Percentiles rank a stretch among this genome's conserved stretches.
Conservation (phyloP, 2,888 invertebrate genomes). For the Heliothis peltigera region DNA sequence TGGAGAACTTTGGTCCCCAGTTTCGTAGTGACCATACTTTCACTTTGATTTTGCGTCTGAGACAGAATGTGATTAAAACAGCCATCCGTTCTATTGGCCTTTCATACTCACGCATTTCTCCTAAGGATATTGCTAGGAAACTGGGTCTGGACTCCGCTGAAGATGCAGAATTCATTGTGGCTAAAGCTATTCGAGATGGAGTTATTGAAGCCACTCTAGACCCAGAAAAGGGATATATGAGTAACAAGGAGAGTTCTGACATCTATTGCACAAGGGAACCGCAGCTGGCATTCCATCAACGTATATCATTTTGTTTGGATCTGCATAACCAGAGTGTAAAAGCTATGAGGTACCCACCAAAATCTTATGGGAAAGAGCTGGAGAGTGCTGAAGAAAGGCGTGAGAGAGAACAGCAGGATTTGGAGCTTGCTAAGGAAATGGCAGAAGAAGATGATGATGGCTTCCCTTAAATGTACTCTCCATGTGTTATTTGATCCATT, state of each 20-base stretch:
- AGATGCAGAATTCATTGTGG: conserved; percentile 99
- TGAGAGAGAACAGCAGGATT: conserved; percentile 98
- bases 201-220: conserved; percentile 99
- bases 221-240: conserved; percentile 98
- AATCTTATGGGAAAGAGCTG: conserved; percentile 99
- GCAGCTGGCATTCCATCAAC: conserved; percentile 98
- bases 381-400: conserved; percentile 99
- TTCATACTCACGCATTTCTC: conserved; percentile 98
- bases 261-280: conserved; percentile 99
- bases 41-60: conserved; percentile 97
- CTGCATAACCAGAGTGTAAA: conserved; percentile 99
- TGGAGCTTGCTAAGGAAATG: conserved; percentile 99
- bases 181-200: conserved; percentile 99
- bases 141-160: conserved; percentile 98
- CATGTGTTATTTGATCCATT: conserved; percentile 53
- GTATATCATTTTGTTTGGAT: conserved; percentile 99
- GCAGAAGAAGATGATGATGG: conserved; percentile 99
- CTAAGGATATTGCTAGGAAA: conserved; percentile 98
- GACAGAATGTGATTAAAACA: conserved; percentile 99
- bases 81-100: conserved; percentile 98
- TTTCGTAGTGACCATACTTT: conserved; percentile 98
- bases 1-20: conserved; percentile 96
- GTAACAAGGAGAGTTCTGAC: conserved; percentile 99
- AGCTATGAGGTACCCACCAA: conserved; percentile 99
- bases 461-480: conserved; percentile 86